Evolutionary conservation across 2,888 invertebrate genomes (phyloP).

Genomic region (Dynastes hyllus): DNA sequence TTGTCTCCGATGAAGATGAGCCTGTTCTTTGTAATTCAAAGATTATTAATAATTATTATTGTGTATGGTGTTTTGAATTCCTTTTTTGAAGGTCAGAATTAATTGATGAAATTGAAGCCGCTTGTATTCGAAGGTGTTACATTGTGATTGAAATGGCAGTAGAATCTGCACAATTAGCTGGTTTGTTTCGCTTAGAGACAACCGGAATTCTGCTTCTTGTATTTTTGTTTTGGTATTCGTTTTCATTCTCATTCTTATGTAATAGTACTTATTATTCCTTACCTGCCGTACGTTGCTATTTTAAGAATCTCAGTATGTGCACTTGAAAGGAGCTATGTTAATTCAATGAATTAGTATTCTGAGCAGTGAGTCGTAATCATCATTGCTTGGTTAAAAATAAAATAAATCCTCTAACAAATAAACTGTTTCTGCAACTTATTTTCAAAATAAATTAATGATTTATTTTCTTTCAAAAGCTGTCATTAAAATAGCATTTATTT

Average conservation of each 20-base stretch:
- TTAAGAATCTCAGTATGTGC: conserved; percentile 11
- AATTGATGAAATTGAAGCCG: background rate
- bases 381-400: background rate
- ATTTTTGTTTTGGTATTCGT: background rate
- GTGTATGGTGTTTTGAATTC: background rate
- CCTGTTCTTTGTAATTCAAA: conserved; percentile 1
- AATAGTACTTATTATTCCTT: conserved; percentile 6
- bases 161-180: background rate
- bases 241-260: conserved; percentile 3
- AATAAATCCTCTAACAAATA: too few relatives aligned
- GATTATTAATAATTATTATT: conserved; percentile 23
- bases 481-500: too few relatives aligned
- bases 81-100: conserved; percentile 7
- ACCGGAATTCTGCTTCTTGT: conserved; percentile 21
- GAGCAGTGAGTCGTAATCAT: background rate
- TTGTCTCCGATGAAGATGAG: conserved; percentile 24
- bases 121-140: background rate
- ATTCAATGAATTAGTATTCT: conserved; percentile 13
- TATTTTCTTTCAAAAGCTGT: too few relatives aligned
- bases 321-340: conserved; percentile 15
- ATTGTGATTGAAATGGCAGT: background rate
- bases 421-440: too few relatives aligned
- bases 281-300: background rate
- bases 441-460: too few relatives aligned
- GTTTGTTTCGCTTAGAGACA: background rate